A percentile compares a stretch with the other conserved stretches of the same genome.
Conservation (phyloP, 2,797 vertebrate genomes). For the Darevskia nairensis region DNA sequence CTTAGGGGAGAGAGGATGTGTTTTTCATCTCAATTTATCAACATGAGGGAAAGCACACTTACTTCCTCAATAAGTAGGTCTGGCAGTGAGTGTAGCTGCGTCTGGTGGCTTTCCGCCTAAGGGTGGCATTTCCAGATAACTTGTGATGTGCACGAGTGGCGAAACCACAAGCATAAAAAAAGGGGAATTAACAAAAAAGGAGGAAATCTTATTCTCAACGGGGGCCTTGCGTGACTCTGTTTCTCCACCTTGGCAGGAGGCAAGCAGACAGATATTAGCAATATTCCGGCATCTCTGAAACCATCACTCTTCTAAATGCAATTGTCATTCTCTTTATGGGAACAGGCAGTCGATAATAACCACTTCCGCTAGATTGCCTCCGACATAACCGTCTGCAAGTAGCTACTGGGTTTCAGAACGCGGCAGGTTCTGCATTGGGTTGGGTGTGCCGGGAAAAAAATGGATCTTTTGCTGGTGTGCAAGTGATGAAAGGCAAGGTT, state of each 20-base stretch:
- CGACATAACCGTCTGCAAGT: too few species aligned
- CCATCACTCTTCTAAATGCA: conserved; percentile 56
- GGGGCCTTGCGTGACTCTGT: neutral
- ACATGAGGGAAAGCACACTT: neutral
- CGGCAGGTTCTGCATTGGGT: too few species aligned
- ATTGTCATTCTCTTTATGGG: conserved; percentile 43
- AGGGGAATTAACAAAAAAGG: neutral
- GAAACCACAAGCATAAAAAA: neutral
- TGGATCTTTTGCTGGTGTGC: neutral
- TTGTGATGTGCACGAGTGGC: neutral
- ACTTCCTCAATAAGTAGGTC: neutral
- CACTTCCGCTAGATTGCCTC: conserved; percentile 58
- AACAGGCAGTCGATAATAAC: conserved; percentile 40
- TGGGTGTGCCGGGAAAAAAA: neutral
- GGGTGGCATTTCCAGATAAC: neutral
- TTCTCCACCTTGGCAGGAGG: conserved; percentile 46
- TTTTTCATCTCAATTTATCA: fast-evolving
- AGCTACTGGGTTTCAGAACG: neutral
- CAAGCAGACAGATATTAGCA: neutral
- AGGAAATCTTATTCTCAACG: neutral
- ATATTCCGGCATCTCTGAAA: neutral
- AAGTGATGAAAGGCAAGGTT: neutral
- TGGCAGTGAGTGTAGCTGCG: fast-evolving
- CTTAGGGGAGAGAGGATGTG: too few species aligned
- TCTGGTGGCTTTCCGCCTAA: neutral